Evolutionary conservation across 1,140 invertebrate genomes (phyloP).

Genomic region (Patella vulgata): DNA sequence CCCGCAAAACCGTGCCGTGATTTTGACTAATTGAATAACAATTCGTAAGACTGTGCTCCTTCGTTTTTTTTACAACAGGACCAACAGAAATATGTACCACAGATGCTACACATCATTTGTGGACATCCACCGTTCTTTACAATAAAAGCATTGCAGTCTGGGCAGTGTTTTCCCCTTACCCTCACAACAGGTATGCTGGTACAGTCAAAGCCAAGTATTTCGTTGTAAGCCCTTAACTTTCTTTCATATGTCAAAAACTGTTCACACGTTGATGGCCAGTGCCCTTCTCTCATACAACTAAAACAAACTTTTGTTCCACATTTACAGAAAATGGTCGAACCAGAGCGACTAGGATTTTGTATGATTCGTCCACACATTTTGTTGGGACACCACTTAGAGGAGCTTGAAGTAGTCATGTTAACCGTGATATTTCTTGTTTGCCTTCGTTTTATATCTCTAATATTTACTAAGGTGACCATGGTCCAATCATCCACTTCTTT

Average conservation of each 20-base stretch:
- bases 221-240: no score
- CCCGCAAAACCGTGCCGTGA: no score
- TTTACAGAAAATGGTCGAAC: not conserved
- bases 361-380: conserved; percentile 9
- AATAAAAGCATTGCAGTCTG: no score
- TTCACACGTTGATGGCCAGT: conserved; percentile 17
- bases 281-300: conserved; percentile 1
- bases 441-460: conserved; percentile 4
- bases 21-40: no score
- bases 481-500: conserved; percentile 2
- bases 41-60: no score
- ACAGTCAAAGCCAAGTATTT: no score
- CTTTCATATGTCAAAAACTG: not conserved
- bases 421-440: conserved; percentile 1
- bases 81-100: no score
- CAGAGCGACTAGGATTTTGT: not conserved
- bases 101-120: no score
- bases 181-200: no score
- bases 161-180: no score
- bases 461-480: conserved; percentile 14
- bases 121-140: no score
- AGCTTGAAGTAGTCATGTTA: not conserved
- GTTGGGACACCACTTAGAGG: conserved; percentile 25
- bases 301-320: conserved; percentile 13
- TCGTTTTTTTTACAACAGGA: no score